phyloP scores from a whole-genome alignment of 1,140 invertebrate species.

The Mizuhopecten yessoensis region DNA sequence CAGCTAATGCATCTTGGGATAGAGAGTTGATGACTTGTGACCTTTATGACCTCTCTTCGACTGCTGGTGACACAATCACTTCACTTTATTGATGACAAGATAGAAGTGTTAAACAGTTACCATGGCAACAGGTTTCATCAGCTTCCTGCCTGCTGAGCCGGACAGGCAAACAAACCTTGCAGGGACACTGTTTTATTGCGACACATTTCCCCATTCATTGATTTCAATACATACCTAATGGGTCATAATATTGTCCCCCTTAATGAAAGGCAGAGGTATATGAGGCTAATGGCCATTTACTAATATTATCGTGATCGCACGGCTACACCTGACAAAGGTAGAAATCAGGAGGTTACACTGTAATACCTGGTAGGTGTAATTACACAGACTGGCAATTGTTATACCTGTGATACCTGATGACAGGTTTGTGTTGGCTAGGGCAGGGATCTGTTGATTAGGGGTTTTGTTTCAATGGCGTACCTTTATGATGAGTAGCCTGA shows the following conservation, averaged over 20 bases:
- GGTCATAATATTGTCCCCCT: not conserved
- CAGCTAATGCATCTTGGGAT: not conserved
- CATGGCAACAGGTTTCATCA: slow-evolving; percentile 32
- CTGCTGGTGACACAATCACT: slow-evolving; percentile 31
- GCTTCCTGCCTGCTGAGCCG: not conserved
- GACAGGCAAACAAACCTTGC: slow-evolving; percentile 23
- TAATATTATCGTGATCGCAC: not conserved
- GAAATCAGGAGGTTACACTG: not conserved
- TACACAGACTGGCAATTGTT: too few relatives aligned
- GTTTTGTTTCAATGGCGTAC: too few relatives aligned
- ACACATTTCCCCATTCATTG: slow-evolving; percentile 4
- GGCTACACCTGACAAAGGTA: slow-evolving; percentile 20
- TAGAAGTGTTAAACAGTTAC: slow-evolving; percentile 29
- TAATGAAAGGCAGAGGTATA: not conserved
- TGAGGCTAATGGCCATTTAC: not conserved
- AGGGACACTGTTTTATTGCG: slow-evolving; percentile 1
- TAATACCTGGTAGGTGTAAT: not conserved
- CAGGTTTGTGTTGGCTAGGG: too few relatives aligned
- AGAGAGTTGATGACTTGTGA: not conserved
- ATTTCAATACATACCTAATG: slow-evolving; percentile 34
- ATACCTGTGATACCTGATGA: not conserved
- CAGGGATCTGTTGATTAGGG: too few relatives aligned
- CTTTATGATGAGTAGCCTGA: too few relatives aligned
- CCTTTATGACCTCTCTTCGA: slow-evolving; percentile 1
- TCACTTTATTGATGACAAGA: slow-evolving; percentile 28